Conservation (phyloP, 2,888 invertebrate species). For the Amblyjoppa fuscipennis region DNA sequence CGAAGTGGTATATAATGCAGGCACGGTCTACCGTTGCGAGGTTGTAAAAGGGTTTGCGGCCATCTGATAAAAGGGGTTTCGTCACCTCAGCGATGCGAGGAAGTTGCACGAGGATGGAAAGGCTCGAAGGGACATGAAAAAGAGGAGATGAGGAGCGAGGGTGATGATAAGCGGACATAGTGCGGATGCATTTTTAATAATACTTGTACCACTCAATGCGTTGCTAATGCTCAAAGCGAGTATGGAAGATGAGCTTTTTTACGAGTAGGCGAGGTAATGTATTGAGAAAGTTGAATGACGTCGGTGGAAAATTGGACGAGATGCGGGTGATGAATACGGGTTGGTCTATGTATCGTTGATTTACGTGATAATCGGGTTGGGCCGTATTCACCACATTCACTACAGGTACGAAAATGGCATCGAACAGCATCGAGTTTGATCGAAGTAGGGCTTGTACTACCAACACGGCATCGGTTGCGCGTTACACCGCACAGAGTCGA, state of each 20-base stretch:
- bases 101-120: not conserved
- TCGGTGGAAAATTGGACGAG: too few relatives aligned
- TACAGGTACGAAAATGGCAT: not conserved
- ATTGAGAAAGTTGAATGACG: slow-evolving; percentile 5
- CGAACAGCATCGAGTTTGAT: slow-evolving; percentile 4
- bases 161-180: slow-evolving; percentile 20
- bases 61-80: slow-evolving; percentile 43
- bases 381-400: too few relatives aligned
- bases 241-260: slow-evolving; percentile 6
- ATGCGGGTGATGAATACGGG: not conserved
- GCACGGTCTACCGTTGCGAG: not conserved
- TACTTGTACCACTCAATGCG: slow-evolving; percentile 30
- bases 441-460: not conserved
- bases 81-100: slow-evolving; percentile 18
- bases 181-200: slow-evolving; percentile 52
- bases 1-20: not conserved
- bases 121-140: not conserved
- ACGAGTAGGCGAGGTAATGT: slow-evolving; percentile 14
- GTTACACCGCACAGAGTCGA: not conserved
- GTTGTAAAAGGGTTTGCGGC: slow-evolving; percentile 12
- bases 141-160: not conserved
- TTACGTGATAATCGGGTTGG: not conserved
- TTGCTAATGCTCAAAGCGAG: slow-evolving; percentile 14
- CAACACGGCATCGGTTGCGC: not conserved
- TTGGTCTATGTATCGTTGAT: not conserved